Percentiles rank a stretch among this genome's conserved stretches.
Conservation (phyloP, 2,888 invertebrate species). For the Dexiosoma caninum region DNA sequence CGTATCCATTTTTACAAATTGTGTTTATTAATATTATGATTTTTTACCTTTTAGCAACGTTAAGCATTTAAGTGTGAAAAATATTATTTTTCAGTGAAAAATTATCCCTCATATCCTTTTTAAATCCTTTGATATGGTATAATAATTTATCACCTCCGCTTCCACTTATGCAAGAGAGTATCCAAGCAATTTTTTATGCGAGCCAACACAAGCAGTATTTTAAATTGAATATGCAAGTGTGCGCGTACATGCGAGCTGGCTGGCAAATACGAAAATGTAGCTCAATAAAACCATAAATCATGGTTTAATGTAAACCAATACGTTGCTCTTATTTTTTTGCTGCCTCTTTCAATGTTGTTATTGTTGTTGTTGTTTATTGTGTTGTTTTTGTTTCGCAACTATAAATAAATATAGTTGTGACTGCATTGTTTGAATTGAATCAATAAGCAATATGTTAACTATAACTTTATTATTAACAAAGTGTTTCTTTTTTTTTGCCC, state of each 20-base stretch:
- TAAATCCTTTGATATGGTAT: conserved; percentile 57
- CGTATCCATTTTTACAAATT: conserved; percentile 23
- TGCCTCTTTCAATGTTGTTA: conserved; percentile 18
- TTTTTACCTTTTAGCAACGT: conserved; percentile 20
- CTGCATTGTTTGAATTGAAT: conserved; percentile 55
- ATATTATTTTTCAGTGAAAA: conserved; percentile 26
- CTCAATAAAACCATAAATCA: conserved; percentile 62
- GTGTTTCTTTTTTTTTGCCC: conserved; percentile 7
- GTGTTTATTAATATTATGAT: conserved; percentile 16
- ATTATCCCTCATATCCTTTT: conserved; percentile 46
- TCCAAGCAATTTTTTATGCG: conserved; percentile 41
- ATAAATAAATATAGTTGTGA: conserved; percentile 42
- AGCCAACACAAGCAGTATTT: neutral
- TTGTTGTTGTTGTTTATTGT: neutral
- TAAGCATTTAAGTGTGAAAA: conserved; percentile 51
- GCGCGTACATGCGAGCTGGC: neutral
- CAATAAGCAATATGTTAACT: conserved; percentile 64
- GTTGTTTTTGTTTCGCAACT: conserved; percentile 29
- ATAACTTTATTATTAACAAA: conserved; percentile 62
- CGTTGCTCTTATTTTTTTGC: conserved; percentile 44
- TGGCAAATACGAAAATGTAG: conserved; percentile 32
- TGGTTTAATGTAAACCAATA: conserved; percentile 50
- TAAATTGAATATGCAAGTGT: neutral
- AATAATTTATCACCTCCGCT: conserved; percentile 63
- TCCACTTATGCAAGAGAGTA: conserved; percentile 51